Base-by-base conservation (phyloP, 2,888 invertebrate species). In the Pogonocherus hispidulus region DNA sequence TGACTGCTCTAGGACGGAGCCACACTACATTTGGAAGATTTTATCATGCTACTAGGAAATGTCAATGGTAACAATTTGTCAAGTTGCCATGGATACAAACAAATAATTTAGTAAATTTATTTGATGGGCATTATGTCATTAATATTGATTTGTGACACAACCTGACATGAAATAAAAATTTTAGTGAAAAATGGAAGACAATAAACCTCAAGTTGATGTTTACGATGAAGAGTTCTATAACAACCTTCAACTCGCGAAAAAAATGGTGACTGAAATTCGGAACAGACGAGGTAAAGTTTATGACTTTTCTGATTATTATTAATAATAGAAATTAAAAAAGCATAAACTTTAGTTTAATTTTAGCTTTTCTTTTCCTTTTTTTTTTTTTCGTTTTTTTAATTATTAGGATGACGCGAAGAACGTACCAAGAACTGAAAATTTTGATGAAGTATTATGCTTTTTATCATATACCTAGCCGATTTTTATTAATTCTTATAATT, bases 181-280 rank as follows among this genome's bases (percentile, higher is more conserved):
- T 62, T 63, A 67, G 66, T 69, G 52, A 35, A 60, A 62, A 56
- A 67, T 71, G 68, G 66, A 57, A 6, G 32, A 37, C 3, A 66
- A 44, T 22, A 66, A 64, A 44, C 14, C 67, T 5, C 73, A 74
- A 56, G 65, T 69, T 6, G 84, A 85, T 71, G 77, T 86, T 55
- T 85, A 89, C 67, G 87, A 88, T 78, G 87, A 88, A 73, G 88
- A 88, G 74, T 89, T 89, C 76, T 80, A 85, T 47, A 83, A 84
- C 62, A 85, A 88, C 74, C 82, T 87, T 67, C 84, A 85, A 57
- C 74, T 88, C 16, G 88, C 88, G 0, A 85, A 85, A 69, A 79
- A 80, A 3, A 77, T 89, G 2, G 81, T 88, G 19, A 77, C 76
- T 2, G 81, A 86, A 57, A 78, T 90, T 79, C 81, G 77, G 74